Evolutionary conservation across 2,888 invertebrate genomes (phyloP).

Genomic region (Eupithecia subfuscata): DNA sequence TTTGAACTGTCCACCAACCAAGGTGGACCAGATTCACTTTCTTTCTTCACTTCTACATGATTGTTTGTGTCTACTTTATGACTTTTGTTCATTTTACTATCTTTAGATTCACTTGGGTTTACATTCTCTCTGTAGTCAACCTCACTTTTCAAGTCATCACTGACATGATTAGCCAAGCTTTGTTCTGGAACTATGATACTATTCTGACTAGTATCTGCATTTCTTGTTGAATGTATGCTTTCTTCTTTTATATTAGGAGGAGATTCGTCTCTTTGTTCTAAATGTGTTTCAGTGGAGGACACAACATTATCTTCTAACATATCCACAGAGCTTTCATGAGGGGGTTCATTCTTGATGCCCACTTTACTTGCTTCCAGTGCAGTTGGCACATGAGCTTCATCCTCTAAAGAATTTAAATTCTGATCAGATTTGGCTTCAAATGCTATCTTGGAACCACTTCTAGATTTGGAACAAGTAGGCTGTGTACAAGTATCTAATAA

Average conservation of each 20-base stretch:
- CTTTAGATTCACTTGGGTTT: constrained; percentile 76
- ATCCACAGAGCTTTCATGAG: constrained; percentile 53
- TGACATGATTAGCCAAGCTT: constrained; percentile 63
- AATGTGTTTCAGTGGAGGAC: constrained; percentile 55
- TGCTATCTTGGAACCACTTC: constrained; percentile 58
- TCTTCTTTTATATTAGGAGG: constrained; percentile 60
- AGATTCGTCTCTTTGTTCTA: constrained; percentile 70
- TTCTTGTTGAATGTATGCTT: constrained; percentile 50
- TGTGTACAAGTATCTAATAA: constrained; percentile 70
- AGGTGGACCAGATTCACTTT: constrained; percentile 69
- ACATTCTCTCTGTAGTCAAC: constrained; percentile 82
- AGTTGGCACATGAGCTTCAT: constrained; percentile 63
- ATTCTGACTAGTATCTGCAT: constrained; percentile 55
- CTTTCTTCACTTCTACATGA: constrained; percentile 71
- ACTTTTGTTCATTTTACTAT: constrained; percentile 71
- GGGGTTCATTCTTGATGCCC: constrained; percentile 59
- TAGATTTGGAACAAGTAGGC: constrained; percentile 63
- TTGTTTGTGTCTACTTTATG: constrained; percentile 68
- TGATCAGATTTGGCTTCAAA: constrained; percentile 64
- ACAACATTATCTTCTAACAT: constrained; percentile 51
- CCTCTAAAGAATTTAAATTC: constrained; percentile 63
- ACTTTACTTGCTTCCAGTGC: constrained; percentile 58
- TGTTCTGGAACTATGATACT: constrained; percentile 61
- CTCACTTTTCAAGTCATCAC: constrained; percentile 75
- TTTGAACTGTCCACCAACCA: constrained; percentile 78